These are phyloP conservation scores for Chrosomus eos DNA, from an alignment of 2,797 vertebrate species.

Conservation along the genomic window DNA sequence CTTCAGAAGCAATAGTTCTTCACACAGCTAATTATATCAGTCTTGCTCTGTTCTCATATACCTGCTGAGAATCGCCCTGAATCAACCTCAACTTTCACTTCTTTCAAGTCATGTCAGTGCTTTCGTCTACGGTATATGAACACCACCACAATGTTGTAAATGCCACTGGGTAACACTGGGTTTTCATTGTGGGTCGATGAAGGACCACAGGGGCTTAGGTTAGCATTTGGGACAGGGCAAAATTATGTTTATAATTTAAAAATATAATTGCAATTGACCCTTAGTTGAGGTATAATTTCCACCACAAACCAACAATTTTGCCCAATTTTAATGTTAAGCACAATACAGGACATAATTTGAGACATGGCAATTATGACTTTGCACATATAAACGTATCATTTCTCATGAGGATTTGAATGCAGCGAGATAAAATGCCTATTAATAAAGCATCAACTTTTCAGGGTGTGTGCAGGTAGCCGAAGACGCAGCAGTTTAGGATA, in stretches of 20 bases:
- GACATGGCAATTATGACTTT: background rate
- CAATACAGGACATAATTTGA: too few relatives aligned
- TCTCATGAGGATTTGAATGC: background rate
- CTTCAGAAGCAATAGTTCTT: conserved; percentile 31
- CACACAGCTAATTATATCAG: conserved; percentile 13
- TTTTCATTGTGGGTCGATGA: background rate
- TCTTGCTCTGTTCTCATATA: background rate
- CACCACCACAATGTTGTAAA: background rate
- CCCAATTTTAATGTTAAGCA: too few relatives aligned
- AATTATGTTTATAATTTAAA: background rate
- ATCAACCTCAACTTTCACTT: background rate
- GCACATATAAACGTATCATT: background rate
- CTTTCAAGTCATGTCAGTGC: background rate
- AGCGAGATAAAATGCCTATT: background rate
- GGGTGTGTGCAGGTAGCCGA: too few relatives aligned
- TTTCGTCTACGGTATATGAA: background rate
- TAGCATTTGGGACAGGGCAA: background rate
- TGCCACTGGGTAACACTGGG: background rate
- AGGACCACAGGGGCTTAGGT: background rate
- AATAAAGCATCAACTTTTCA: conserved; percentile 11
- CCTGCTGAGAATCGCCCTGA: conserved; percentile 40
- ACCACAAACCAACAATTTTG: too few relatives aligned
- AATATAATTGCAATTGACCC: too few relatives aligned
- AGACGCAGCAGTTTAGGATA: too few relatives aligned
- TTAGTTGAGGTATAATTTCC: too few relatives aligned